A percentile compares a stretch with the other conserved stretches of the same genome.
Evolutionary conservation across 2,113 vertebrate genomes (phyloP).

Genomic region (Eupsittula cactorum): DNA sequence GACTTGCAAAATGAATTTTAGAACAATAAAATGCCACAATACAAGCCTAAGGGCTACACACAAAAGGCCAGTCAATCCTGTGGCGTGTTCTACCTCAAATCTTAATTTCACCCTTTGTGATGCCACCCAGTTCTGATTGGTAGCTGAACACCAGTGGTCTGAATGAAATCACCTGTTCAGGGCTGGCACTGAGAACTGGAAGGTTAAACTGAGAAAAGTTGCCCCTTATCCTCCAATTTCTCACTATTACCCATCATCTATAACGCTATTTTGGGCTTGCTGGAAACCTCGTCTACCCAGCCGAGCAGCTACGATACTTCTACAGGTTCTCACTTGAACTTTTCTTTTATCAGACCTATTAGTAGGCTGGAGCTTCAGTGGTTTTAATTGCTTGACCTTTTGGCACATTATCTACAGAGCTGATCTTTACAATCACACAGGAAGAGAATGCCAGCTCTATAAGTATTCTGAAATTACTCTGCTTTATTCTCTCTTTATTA

Average conservation of each 20-base stretch:
- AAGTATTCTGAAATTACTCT: slow-evolving; percentile 3
- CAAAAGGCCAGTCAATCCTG: background rate
- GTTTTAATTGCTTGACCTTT: slow-evolving; percentile 53
- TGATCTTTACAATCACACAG: slow-evolving; percentile 17
- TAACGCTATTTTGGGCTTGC: background rate
- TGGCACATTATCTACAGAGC: slow-evolving; percentile 13
- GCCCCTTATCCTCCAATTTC: background rate
- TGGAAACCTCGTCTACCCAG: background rate
- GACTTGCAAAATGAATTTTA: background rate
- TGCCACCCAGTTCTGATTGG: background rate
- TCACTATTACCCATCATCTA: background rate
- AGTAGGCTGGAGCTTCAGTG: background rate
- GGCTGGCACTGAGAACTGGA: background rate
- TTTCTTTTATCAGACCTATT: slow-evolving; percentile 3
- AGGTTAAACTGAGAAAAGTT: background rate
- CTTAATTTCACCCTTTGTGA: background rate
- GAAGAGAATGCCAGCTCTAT: background rate
- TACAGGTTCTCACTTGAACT: background rate
- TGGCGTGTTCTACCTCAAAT: background rate
- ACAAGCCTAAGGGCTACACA: background rate
- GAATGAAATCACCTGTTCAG: background rate
- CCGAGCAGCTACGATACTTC: background rate
- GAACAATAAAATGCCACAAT: background rate
- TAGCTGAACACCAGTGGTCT: background rate
- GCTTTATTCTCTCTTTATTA: background rate